Evolutionary conservation across 2,797 vertebrate genomes (phyloP), one percentile per base, ranked within the genome.

Genomic region (Podargus strigoides): DNA sequence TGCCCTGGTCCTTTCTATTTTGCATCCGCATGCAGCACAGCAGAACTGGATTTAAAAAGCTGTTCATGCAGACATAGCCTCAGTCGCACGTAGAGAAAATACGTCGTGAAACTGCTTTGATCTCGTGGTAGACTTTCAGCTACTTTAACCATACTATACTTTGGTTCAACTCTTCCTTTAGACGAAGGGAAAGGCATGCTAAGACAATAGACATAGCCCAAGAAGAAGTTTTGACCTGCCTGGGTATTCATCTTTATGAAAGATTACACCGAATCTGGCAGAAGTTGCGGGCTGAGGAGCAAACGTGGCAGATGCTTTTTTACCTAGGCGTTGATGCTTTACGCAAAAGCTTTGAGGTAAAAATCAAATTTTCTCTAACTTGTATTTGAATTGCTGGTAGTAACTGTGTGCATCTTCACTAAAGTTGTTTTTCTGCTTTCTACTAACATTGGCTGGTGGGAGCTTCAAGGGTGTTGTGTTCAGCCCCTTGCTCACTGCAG

Each of bases 181-280:
- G 99, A 92, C 98, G 98, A 74, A 98, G 99, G 96, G 99, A 99
- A 97, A 98, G 99, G 83, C 99, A 99, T 84, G 99, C 99, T 76
- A 99, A 99, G 97, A 99, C 99, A 82, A 99, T 99, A 95, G 99
- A 99, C 79, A 98, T 99, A 81, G 99, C 99, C 93, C 99, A 99
- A 97, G 99, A 99, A 97, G 99, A 99, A 97, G 99, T 99, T 91
- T 97, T 99, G 89, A 99, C 99, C 67, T 99, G 99, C 97, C 97
- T 99, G 96, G 99, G 99, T 44, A 99, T 99, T 97, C 99, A 99
- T 94, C 98, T 99, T 32, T 99, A 99, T 36, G 99, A 99, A 97
- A 98, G 99, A 86, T 97, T 99, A 89, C 99, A 99, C 97, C 98
- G 98, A 80, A 99, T 99, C 98, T 99, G 99, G 99, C 99, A 99